Conservation (phyloP, 2,888 invertebrate species). For the Cosmorhoe ocellata region DNA sequence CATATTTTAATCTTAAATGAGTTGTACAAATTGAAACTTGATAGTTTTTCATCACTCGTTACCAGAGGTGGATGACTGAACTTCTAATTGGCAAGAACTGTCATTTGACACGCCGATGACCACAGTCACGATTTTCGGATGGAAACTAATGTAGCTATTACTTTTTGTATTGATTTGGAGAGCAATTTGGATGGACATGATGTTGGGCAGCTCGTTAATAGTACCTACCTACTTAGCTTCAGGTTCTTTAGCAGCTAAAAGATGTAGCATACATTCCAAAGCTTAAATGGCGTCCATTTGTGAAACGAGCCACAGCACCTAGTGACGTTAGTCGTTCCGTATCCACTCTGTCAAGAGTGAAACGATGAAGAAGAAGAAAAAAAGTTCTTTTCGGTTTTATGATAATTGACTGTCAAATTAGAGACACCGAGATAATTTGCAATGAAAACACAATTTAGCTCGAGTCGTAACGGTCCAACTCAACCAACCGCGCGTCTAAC, state of each 20-base stretch:
- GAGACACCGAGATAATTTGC: conserved; percentile 28
- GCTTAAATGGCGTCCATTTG: too few relatives aligned
- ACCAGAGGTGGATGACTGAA: conserved; percentile 64
- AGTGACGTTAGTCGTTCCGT: too few relatives aligned
- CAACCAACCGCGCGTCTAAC: conserved; percentile 36
- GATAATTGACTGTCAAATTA: conserved; percentile 31
- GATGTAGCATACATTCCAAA: too few relatives aligned
- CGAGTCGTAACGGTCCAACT: conserved; percentile 29
- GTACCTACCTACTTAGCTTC: neutral
- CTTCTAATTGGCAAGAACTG: conserved; percentile 70
- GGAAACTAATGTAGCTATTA: conserved; percentile 27
- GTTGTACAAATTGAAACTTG: conserved; percentile 63
- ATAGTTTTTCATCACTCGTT: conserved; percentile 47
- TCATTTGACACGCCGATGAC: conserved; percentile 53
- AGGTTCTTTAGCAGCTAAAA: too few relatives aligned
- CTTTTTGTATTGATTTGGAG: conserved; percentile 23
- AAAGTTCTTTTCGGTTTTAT: conserved; percentile 8
- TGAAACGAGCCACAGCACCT: too few relatives aligned
- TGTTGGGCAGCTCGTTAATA: neutral
- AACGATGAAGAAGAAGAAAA: too few relatives aligned
- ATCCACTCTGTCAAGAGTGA: too few relatives aligned
- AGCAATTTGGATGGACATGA: conserved; percentile 11
- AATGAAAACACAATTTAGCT: conserved; percentile 31
- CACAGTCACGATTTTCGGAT: conserved; percentile 47
- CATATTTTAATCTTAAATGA: too few relatives aligned